Base-by-base conservation (phyloP, 2,113 vertebrate genomes). In the Anoplopoma fimbria region DNA sequence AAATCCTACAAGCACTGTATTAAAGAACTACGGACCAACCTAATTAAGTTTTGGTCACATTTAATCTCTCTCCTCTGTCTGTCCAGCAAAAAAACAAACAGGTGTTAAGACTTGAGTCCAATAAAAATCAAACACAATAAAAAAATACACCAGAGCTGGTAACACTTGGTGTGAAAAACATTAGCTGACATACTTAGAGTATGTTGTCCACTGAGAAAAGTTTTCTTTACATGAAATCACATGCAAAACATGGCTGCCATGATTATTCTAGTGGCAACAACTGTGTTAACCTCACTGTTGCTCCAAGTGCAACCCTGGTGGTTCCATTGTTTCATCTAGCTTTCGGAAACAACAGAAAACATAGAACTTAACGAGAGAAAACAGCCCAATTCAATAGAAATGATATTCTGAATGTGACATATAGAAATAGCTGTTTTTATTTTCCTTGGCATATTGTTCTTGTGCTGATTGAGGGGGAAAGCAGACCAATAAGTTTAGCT, bases 401-500 rank as follows among this genome's bases (percentile, higher is more conserved):
- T 25, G 2, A 74, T 58, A 33, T 76, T 36, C 58, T 81, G 17
- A 75, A 40, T 74, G 42, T 75, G 34, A 80, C 42, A 38, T 51
- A 71, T 15, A 47, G 36, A 84, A 77, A 71, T n/a, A n/a, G n/a
- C n/a, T n/a, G 49, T 53, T 62, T 60, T 68, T 53, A 67, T 75
- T 74, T 77, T 80, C 79, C 83, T 79, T 91, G 86, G 84, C 80
- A 69, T 88, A 7, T 17, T 71, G 51, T 73, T 25, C 27, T 36
- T 29, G 21, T 55, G 23, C 60, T 9, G 58, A 57, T 42, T 42
- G 55, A 47, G 29, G 23, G 49, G 45, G 7, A 29, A 67, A 61
- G 79, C 40, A 58, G 34, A 79, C 4, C 17, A 49, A 40, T 68
- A 21, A 1, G n/a, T 42, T 65, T 9, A 13, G 9, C 2, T 47